Base-by-base conservation (phyloP, 2,797 vertebrate species). In the Bryconaethiops microstoma region DNA sequence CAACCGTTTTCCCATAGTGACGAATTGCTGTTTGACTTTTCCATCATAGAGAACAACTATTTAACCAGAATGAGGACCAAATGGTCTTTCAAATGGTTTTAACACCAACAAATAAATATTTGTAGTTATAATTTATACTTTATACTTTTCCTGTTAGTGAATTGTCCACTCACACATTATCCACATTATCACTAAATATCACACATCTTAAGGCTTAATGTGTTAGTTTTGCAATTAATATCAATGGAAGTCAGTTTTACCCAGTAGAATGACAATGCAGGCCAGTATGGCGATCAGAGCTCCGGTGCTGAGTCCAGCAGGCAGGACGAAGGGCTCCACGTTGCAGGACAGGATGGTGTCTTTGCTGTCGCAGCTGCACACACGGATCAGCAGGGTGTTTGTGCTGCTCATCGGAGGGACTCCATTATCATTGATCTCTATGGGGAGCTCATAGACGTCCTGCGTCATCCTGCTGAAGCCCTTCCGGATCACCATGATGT, bases 261-360 rank as follows among this genome's bases (percentile, higher is more conserved):
- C 97, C 50, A 99, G 87, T 40, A 99, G 91, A 16, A 99, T 99
- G 86, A 99, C 96, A 1, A 99, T 99, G 83, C 98, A 99, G 83
- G 98, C 97, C 1, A 99, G 94, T 83, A 99, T 99, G 77, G 98
- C 98, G 0, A 99, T 95, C 50, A 99, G 93, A 0, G 98, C 97
- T 0, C 97, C 97, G 0, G 98, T 98, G 92, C 98, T 99, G 60
- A 99, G 94, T 0, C 98, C 98, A 0, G 97, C 96, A 0, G 95
- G 95, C 6, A 99, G 94, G 10, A 96, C 87, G 52, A 96, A 95
- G 14, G 98, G 96, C 84, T 97, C 97, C 0, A 96, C 96, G 0
- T 95, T 98, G 81, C 98, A 99, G 82, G 97, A 97, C 0, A 96
- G 94, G 88, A 97, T 90, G 14, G 89, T 94, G 59, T 96, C 95